Conservation (phyloP, 2,113 vertebrate species). For the Gyps fulvus region DNA sequence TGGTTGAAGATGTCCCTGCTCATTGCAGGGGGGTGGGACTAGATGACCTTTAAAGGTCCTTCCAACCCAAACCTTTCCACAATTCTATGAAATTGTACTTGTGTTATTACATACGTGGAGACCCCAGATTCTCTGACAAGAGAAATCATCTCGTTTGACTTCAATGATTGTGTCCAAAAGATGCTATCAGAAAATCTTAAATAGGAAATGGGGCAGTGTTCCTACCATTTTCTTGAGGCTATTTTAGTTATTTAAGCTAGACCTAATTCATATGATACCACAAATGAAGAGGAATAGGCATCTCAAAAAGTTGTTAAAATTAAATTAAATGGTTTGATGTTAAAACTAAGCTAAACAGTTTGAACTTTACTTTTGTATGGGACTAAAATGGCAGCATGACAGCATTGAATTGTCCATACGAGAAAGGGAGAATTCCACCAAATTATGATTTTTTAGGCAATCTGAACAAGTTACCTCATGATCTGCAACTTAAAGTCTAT, state of each 20-base stretch:
- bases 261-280: background rate
- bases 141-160: rapidly evolving
- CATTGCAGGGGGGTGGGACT: background rate
- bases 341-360: background rate
- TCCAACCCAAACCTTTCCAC: background rate
- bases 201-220: background rate
- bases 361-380: background rate
- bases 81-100: background rate
- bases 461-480: background rate
- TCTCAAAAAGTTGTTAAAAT: background rate
- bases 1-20: too few species aligned
- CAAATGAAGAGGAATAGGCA: background rate
- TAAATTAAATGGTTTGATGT: background rate
- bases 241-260: background rate
- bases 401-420: background rate
- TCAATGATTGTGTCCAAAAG: background rate
- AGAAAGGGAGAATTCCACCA: background rate
- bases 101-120: background rate
- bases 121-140: background rate
- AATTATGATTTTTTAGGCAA: background rate
- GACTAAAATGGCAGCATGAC: background rate
- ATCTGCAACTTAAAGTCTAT: background rate
- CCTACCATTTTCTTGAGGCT: background rate
- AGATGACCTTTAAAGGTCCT: too few species aligned
- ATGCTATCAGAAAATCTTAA: background rate